These are phyloP conservation scores for Papilio polytes DNA, from an alignment of 1,140 invertebrate species.

Conservation along the genomic window DNA sequence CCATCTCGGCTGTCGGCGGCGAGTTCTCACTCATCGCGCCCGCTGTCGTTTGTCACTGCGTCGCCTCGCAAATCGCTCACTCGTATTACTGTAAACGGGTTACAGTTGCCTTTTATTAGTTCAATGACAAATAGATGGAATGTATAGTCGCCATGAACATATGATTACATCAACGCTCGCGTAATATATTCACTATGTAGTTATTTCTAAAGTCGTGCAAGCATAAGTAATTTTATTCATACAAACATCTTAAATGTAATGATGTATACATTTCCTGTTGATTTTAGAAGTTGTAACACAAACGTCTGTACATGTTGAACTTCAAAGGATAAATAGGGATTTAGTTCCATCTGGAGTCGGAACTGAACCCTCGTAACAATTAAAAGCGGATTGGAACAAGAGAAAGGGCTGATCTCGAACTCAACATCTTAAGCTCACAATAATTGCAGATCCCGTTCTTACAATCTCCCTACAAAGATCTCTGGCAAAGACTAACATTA, in stretches of 20 bases:
- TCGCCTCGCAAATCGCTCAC: neutral
- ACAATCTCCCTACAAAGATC: slow-evolving; percentile 1
- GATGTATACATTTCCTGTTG: neutral
- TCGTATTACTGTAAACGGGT: slow-evolving; percentile 1
- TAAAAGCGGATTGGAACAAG: slow-evolving; percentile 36
- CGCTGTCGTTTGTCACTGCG: neutral
- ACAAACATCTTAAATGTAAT: neutral
- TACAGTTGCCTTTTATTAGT: neutral
- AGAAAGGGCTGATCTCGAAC: slow-evolving; percentile 33
- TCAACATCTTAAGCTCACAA: slow-evolving; percentile 26
- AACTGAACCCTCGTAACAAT: slow-evolving; percentile 25
- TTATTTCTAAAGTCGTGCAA: no score
- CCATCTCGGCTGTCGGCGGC: slow-evolving; percentile 5
- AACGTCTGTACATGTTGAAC: slow-evolving; percentile 3
- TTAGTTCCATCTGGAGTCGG: slow-evolving; percentile 3
- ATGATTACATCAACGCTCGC: no score
- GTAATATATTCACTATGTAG: no score
- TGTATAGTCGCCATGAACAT: no score
- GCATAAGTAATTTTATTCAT: neutral
- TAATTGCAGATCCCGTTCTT: slow-evolving; percentile 23
- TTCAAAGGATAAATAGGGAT: slow-evolving; percentile 20
- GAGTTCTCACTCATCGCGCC: neutral
- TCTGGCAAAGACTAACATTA: neutral
- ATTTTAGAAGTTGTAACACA: neutral
- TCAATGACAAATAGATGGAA: neutral